Percentiles rank a stretch among this genome's conserved stretches.
phyloP scores from a whole-genome alignment of 2,888 invertebrate species.

The Drosophila anomelani region DNA sequence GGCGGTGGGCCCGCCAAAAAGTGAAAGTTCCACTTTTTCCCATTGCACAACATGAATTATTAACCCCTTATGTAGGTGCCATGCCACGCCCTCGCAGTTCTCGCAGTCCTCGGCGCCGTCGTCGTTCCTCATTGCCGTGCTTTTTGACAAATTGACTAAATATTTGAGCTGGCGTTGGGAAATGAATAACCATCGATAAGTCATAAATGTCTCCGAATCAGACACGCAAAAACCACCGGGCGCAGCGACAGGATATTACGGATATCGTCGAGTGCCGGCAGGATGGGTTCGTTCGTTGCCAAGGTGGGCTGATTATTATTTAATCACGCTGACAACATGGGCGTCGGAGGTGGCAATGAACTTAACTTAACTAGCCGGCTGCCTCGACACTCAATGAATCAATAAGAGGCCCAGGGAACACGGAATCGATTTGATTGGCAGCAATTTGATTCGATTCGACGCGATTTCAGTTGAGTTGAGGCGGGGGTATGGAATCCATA shows the following conservation, averaged over 20 bases:
- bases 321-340: slow-evolving; percentile 65
- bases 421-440: slow-evolving; percentile 41
- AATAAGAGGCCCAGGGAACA: slow-evolving; percentile 33
- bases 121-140: slow-evolving; percentile 20
- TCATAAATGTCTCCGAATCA: slow-evolving; percentile 75
- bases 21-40: slow-evolving; percentile 57
- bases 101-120: neutral
- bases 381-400: slow-evolving; percentile 48
- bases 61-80: slow-evolving; percentile 58
- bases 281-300: slow-evolving; percentile 12
- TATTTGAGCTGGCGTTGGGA: slow-evolving; percentile 67
- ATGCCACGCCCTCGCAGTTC: slow-evolving; percentile 17
- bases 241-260: slow-evolving; percentile 15
- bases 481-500: slow-evolving; percentile 2
- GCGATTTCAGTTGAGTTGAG: slow-evolving; percentile 1
- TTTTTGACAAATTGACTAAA: slow-evolving; percentile 77
- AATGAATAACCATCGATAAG: slow-evolving; percentile 76
- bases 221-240: slow-evolving; percentile 62
- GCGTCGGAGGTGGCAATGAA: slow-evolving; percentile 57
- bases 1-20: slow-evolving; percentile 52
- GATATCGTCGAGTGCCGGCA: slow-evolving; percentile 13
- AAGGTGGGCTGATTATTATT: slow-evolving; percentile 58
- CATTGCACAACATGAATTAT: slow-evolving; percentile 65
- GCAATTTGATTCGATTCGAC: slow-evolving; percentile 26
- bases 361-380: slow-evolving; percentile 43